A percentile compares a stretch with the other conserved stretches of the same genome.
Conservation (phyloP, 2,888 invertebrate genomes). For the Homarus gammarus region DNA sequence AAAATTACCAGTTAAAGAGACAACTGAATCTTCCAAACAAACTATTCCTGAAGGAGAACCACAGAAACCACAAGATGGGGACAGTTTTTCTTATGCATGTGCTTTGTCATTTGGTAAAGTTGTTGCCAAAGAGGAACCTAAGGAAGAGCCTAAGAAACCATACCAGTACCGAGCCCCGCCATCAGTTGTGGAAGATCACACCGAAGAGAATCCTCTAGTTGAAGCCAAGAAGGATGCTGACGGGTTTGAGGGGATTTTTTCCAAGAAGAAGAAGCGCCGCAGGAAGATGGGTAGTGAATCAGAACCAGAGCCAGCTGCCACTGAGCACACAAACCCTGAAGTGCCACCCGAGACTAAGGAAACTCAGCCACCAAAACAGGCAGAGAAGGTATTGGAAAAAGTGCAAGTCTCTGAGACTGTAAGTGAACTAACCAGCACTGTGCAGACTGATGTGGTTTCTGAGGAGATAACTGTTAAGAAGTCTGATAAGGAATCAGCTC, state of each 20-base stretch:
- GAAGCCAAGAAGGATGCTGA: conserved; percentile 47
- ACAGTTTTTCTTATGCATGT: conserved; percentile 29
- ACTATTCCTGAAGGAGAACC: conserved; percentile 4
- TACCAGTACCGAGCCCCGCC: not conserved
- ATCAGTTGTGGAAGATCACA: not conserved
- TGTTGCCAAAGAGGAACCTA: not conserved
- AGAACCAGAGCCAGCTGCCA: not conserved
- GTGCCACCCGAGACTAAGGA: not conserved
- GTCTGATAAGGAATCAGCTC: not conserved
- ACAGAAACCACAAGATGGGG: not conserved
- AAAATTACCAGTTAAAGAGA: not conserved
- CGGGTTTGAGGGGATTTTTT: conserved; percentile 47
- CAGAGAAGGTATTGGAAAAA: not conserved
- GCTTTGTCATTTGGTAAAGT: not conserved
- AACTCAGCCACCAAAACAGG: not conserved
- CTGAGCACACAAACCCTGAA: not conserved
- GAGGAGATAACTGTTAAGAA: not conserved
- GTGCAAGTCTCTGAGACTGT: not conserved
- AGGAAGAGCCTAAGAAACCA: conserved; percentile 34
- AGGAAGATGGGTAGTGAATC: conserved; percentile 39
- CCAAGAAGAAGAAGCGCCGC: conserved; percentile 47
- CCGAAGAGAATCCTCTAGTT: not conserved
- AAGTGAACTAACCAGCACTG: not conserved
- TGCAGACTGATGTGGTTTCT: not conserved
- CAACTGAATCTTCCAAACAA: not conserved